A percentile compares a stretch with the other conserved stretches of the same genome.
phyloP scores from a whole-genome alignment of 2,797 vertebrate species.

The Enteromius thamalakanensis region DNA sequence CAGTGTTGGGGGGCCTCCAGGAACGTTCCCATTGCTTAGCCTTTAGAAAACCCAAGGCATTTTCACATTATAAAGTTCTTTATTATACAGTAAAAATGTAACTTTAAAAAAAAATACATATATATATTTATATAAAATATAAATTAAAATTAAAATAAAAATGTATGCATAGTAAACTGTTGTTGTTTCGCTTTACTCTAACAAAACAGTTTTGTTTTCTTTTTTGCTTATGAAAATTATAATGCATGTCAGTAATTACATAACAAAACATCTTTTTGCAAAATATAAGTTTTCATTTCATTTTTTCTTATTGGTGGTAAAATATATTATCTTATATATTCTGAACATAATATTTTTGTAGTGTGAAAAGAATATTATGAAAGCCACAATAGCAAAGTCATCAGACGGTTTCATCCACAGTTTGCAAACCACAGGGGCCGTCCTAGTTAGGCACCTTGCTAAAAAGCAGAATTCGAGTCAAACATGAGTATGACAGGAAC shows the following conservation, averaged over 20 bases:
- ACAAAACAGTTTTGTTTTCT: background rate
- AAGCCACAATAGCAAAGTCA: background rate
- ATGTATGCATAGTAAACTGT: background rate
- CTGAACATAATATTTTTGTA: background rate
- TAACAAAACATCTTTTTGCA: background rate
- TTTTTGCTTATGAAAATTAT: background rate
- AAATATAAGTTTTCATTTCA: background rate
- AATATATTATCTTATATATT: background rate
- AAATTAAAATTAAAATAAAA: too few relatives aligned
- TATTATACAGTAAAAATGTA: background rate
- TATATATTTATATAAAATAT: too few relatives aligned
- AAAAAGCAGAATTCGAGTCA: conserved; percentile 11
- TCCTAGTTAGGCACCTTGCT: conserved; percentile 8
- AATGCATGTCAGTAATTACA: background rate
- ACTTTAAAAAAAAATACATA: too few relatives aligned
- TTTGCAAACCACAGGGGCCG: background rate
- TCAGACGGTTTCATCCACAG: too few relatives aligned
- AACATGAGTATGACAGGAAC: background rate
- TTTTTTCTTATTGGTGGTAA: background rate
- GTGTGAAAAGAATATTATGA: background rate
- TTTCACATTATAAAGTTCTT: conserved; percentile 6
- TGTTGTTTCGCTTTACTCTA: background rate
- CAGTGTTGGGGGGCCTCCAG: too few relatives aligned
- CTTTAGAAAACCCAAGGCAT: background rate
- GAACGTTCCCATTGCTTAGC: background rate